phyloP scores from a whole-genome alignment of 92 coral and sea anemone species.

The Actinernus sp. region DNA sequence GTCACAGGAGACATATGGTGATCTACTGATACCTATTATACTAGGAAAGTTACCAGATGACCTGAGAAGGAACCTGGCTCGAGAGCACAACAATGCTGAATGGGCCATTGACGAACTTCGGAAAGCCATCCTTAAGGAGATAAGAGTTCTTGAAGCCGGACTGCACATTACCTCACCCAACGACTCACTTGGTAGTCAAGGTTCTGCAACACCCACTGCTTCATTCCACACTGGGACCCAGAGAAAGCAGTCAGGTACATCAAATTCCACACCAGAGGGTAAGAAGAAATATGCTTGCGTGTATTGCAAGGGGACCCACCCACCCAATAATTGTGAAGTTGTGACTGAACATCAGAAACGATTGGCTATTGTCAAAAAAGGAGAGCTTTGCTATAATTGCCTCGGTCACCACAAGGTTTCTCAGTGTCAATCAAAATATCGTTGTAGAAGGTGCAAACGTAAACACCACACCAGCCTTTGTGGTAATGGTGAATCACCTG shows the following conservation, averaged over 20 bases:
- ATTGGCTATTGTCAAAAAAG: conserved; percentile 4
- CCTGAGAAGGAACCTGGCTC: no score
- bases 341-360: conserved; percentile 16
- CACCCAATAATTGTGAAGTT: conserved; percentile 16
- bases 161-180: not conserved
- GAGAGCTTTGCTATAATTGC: conserved; percentile 7
- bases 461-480: conserved; percentile 44
- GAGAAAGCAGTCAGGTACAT: not conserved
- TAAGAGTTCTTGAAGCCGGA: conserved; percentile 39
- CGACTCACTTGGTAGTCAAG: not conserved
- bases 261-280: not conserved
- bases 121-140: conserved; percentile 45
- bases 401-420: conserved; percentile 18
- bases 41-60: no score
- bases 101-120: conserved; percentile 49
- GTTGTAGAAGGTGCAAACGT: conserved; percentile 9
- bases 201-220: not conserved
- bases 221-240: conserved; percentile 20
- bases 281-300: conserved; percentile 6
- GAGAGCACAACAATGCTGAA: no score
- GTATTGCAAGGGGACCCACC: conserved; percentile 46
- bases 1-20: no score
- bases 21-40: no score
- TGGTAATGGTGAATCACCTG: conserved; percentile 6
- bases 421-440: conserved; percentile 11